Evolutionary conservation across 1,140 invertebrate genomes (phyloP), one percentile per base, ranked within the genome.

Genomic region (Sitodiplosis mosellana): DNA sequence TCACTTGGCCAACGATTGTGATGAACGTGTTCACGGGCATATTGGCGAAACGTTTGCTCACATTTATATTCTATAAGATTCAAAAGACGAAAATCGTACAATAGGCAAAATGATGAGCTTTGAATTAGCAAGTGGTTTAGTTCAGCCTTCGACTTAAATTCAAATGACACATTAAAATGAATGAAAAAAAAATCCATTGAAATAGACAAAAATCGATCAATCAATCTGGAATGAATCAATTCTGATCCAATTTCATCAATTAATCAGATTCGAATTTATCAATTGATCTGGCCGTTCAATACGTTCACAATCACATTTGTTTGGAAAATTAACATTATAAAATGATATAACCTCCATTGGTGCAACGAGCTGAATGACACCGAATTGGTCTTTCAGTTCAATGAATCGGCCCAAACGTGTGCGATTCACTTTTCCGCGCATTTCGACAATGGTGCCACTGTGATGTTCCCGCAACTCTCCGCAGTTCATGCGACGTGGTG

Each of bases 21-120:
- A 68, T 50, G 7, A 56, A 60, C 6, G 65, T 60, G 40, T 66
- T 60, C 46, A 60, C 51, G 0, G 67, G 67, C 56, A 69, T 61
- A 48, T 68, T 67, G 19, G 57, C 52, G 54, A 68, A 60, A 33
- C 63, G 59, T 7, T 62, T 59, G 1, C 57, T 57, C 21, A 68
- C 53, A 38, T 64, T 57, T 0, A 58, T 54, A 58, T 66, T 59
- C 53, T 62, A 45, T 33, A 54, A 56, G 48, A 44, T 33, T 49
- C 27, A 27, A n/a, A n/a, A n/a, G n/a, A n/a, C n/a, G n/a, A n/a
- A n/a, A n/a, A n/a, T n/a, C n/a, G n/a, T n/a, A n/a, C n/a, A n/a
- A n/a, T n/a, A n/a, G n/a, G n/a, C n/a, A n/a, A n/a, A n/a, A n/a
- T n/a, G n/a, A n/a, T n/a, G n/a, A n/a, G n/a, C n/a, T n/a, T n/a